Conservation (phyloP, 2,797 vertebrate genomes). For the Siniperca scherzeri region DNA sequence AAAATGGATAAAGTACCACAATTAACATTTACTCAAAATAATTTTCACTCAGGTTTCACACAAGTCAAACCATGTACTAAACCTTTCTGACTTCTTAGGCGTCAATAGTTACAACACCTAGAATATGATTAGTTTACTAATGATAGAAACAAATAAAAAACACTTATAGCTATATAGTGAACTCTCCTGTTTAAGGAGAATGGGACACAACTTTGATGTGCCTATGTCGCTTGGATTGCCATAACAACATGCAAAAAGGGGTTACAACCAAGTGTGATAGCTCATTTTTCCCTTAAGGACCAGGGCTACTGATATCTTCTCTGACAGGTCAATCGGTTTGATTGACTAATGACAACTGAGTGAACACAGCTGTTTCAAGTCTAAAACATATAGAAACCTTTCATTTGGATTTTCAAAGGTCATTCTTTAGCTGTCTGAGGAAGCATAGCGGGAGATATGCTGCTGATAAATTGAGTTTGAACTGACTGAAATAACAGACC, state of each 20-base stretch:
- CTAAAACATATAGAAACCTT: not conserved
- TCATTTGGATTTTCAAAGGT: constrained; percentile 19
- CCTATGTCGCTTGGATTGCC: not conserved
- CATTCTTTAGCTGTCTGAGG: not conserved
- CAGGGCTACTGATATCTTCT: not conserved
- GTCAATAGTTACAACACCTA: not conserved
- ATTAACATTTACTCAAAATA: not conserved
- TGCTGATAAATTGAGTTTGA: constrained; percentile 25
- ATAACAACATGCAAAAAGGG: too few relatives aligned
- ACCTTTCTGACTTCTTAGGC: not conserved
- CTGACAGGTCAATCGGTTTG: not conserved
- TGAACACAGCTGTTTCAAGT: constrained; percentile 19
- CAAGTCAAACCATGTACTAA: not conserved
- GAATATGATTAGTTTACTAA: not conserved
- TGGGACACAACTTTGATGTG: not conserved
- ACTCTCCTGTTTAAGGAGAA: not conserved
- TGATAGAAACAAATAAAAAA: not conserved
- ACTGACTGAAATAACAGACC: constrained; percentile 21
- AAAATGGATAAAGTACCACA: not conserved
- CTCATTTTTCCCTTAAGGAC: not conserved
- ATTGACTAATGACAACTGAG: constrained; percentile 5
- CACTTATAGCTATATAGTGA: not conserved
- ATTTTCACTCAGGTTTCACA: not conserved
- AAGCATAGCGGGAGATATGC: not conserved
- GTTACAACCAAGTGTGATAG: not conserved